Percentiles rank a stretch among this genome's conserved stretches.
These are phyloP conservation scores for Antheraea yamamai DNA, from an alignment of 2,888 invertebrate genomes.

Conservation along the genomic window DNA sequence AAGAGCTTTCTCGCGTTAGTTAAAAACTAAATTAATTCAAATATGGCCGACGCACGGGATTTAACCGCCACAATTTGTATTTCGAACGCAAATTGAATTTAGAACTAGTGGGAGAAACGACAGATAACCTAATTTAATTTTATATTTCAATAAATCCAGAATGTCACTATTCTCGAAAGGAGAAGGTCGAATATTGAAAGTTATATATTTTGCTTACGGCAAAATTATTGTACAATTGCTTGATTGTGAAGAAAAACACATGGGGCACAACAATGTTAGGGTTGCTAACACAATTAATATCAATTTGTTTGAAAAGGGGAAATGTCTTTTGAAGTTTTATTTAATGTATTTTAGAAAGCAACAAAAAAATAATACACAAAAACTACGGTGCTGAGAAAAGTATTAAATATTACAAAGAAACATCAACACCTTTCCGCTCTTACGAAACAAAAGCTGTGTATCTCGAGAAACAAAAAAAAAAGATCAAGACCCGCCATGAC, in stretches of 20 bases:
- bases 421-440: slow-evolving; percentile 44
- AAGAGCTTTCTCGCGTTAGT: slow-evolving; percentile 64
- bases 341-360: not conserved
- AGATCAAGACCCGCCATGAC: slow-evolving; percentile 41
- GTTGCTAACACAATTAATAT: slow-evolving; percentile 78
- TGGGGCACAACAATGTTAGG: slow-evolving; percentile 64
- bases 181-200: slow-evolving; percentile 43
- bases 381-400: slow-evolving; percentile 32
- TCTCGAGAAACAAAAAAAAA: slow-evolving; percentile 29
- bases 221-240: slow-evolving; percentile 55
- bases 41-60: slow-evolving; percentile 64
- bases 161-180: slow-evolving; percentile 38
- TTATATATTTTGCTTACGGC: slow-evolving; percentile 37
- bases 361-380: not conserved
- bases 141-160: slow-evolving; percentile 42
- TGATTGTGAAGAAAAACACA: slow-evolving; percentile 79
- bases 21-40: slow-evolving; percentile 70
- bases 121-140: slow-evolving; percentile 53
- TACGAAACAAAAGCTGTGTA: slow-evolving; percentile 47
- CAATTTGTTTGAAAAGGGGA: slow-evolving; percentile 68
- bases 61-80: slow-evolving; percentile 68
- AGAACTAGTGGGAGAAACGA: slow-evolving; percentile 59
- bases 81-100: slow-evolving; percentile 71
- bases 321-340: slow-evolving; percentile 29
- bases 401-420: slow-evolving; percentile 52